Percentiles rank a stretch among this genome's conserved stretches.
phyloP scores from a whole-genome alignment of 2,888 invertebrate species.

The Belgica antarctica region DNA sequence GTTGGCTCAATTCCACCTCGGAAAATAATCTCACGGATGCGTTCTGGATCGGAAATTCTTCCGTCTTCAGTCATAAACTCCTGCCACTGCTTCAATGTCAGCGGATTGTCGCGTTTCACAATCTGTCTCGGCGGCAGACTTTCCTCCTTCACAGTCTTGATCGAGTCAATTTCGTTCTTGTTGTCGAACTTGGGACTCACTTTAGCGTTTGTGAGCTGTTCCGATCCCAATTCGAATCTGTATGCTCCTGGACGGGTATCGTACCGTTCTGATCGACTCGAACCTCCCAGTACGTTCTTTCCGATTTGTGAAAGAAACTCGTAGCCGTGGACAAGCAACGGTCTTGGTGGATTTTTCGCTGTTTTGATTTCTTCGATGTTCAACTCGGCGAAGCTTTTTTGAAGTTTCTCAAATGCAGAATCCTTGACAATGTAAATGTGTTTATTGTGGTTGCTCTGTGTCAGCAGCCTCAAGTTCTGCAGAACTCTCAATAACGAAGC shows the following conservation, averaged over 20 bases:
- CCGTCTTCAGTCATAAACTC: constrained; percentile 78
- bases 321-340: constrained; percentile 30
- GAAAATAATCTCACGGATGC: constrained; percentile 82
- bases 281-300: constrained; percentile 30
- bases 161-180: constrained; percentile 68
- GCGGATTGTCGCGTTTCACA: constrained; percentile 57
- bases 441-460: constrained; percentile 62
- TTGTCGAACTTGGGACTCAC: constrained; percentile 53
- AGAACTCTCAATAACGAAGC: constrained; percentile 51
- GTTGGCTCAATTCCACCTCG: constrained; percentile 80
- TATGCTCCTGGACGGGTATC: constrained; percentile 54
- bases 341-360: constrained; percentile 5
- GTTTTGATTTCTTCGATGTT: constrained; percentile 61
- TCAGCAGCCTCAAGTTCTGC: constrained; percentile 51
- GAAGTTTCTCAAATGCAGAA: constrained; percentile 68
- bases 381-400: constrained; percentile 82
- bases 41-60: constrained; percentile 71
- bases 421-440: constrained; percentile 71
- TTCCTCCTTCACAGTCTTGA: constrained; percentile 67
- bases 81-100: constrained; percentile 78
- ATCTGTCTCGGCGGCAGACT: constrained; percentile 52
- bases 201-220: constrained; percentile 51
- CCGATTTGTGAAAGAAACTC: constrained; percentile 31
- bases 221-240: constrained; percentile 1
- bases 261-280: not conserved